Evolutionary conservation across 1,140 invertebrate genomes (phyloP), one percentile per base, ranked within the genome.

Genomic region (Adoxophyes honmai): DNA sequence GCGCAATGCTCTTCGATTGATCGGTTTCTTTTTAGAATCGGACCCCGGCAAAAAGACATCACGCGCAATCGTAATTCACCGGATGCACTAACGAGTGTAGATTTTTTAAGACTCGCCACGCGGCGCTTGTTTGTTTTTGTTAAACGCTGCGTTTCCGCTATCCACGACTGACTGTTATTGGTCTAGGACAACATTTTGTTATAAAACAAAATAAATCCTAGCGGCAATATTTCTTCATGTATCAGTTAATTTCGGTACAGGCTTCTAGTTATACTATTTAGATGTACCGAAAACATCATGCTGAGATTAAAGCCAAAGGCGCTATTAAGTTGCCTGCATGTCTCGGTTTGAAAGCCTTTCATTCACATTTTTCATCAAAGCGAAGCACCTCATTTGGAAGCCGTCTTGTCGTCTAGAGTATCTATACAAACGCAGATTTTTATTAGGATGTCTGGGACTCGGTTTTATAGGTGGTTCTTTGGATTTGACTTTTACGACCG

Each of bases 11-110:
- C 68, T 66, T 66, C 68, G 70, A 76, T 72, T 75, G 76, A 80
- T 86, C 69, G 63, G 69, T 79, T 76, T 78, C 68, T 62, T 64
- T 84, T 82, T 81, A 73, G 52, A 75, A 68, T 78, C 73, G 65
- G 65, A 68, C 72, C 60, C 35, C 16, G 44, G 73, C 73, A 85
- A 85, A 86, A 86, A 83, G 64, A 57, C 66, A 66, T 65, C 57
- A 71, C 67, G 66, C 64, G 68, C 79, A 78, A 81, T 86, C 78
- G 81, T 80, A 86, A 78, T 84, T 78, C 80, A 80, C 80, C 82
- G 84, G 84, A 88, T 88, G 81, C 79, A 74, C 82, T 88, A 86
- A 86, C 81, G 85, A 88, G 81, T 81, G 72, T 78, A 74, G 63
- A 65, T 80, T 83, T 82, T 83, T 84, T 77, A 73, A 74, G 62